These are phyloP conservation scores for Diceros bicornis DNA, from an alignment of 2,797 vertebrate genomes.

Conservation along the genomic window DNA sequence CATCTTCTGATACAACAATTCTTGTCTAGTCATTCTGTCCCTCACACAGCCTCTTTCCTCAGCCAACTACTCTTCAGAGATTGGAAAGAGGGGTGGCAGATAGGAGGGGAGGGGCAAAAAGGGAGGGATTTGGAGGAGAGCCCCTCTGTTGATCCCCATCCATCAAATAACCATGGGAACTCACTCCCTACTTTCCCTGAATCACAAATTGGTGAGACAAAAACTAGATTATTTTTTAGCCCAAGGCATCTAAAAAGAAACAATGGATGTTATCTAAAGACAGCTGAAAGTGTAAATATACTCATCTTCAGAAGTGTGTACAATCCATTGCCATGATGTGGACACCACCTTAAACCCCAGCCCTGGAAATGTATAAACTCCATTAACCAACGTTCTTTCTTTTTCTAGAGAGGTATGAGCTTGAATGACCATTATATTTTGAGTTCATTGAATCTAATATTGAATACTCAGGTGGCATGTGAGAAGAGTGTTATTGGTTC, in stretches of 20 bases:
- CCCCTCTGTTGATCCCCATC: accelerated
- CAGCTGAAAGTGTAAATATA: not conserved
- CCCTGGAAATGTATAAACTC: not conserved
- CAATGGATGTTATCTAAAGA: not conserved
- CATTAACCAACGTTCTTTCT: not conserved
- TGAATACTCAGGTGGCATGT: not conserved
- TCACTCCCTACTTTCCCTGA: not conserved
- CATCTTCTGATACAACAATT: not conserved
- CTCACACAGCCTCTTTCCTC: not conserved
- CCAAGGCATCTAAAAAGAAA: not conserved
- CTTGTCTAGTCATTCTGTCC: not conserved
- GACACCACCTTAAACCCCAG: not conserved
- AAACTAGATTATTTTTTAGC: not conserved
- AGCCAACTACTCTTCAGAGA: not conserved
- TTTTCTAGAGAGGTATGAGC: not conserved
- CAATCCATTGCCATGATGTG: not conserved
- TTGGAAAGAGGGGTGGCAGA: not conserved
- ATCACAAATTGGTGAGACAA: not conserved
- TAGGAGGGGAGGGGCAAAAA: not conserved
- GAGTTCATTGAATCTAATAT: not conserved
- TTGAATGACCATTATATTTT: not conserved
- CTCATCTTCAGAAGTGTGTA: not conserved
- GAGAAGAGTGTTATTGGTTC: slow-evolving; percentile 24
- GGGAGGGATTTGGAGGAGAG: not conserved
- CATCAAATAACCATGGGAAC: not conserved